Base-by-base conservation (phyloP, 1,140 invertebrate species). In the Oryzaephilus surinamensis region DNA sequence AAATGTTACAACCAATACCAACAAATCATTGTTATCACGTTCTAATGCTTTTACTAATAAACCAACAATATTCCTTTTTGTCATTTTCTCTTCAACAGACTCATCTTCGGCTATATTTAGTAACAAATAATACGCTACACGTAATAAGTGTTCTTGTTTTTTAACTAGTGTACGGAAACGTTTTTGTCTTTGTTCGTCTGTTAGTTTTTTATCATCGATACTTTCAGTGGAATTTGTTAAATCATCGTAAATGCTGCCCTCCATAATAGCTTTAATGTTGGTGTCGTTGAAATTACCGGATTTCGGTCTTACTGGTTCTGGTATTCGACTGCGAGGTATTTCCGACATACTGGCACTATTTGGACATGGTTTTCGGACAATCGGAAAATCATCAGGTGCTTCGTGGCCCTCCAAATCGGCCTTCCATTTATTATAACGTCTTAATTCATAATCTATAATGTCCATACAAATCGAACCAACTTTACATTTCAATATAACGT, bases 11-110 rank as follows among this genome's bases (percentile, higher is more conserved):
- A 92, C 84, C n/a, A 97, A 66, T 52, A 91, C 84, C 2, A 97
- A 67, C 7, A 99, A 71, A 62, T 97, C 87, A 24, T 77, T 74
- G 55, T 90, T 87, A 18, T 71, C 71, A 51, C 93, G 72, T 45
- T 96, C 89, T 50, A 98, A 70, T 18, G 82, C 81, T 52, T 84
- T 85, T n/a, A 90, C 74, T 6, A 99, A 69, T 60, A 96, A 76
- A 16, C 76, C 76, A 2, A 97, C 81, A 44, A 98, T 79, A 48
- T 91, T 89, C 60, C 93, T 88, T 45, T 91, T 90, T 4, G 86
- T 76, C 88, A 99, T 98, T 72, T 99, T 99, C 62, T 92, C 81
- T 66, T 98, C 94, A 6, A 97, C 78, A 62, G 79, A 87, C 10
- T 85, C 73, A 67, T 97, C 94, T 64, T 97, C 93, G 4, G 94